These are phyloP conservation scores for Masnerella sp. DNA, from an alignment of 2,888 invertebrate genomes.

Conservation along the genomic window DNA sequence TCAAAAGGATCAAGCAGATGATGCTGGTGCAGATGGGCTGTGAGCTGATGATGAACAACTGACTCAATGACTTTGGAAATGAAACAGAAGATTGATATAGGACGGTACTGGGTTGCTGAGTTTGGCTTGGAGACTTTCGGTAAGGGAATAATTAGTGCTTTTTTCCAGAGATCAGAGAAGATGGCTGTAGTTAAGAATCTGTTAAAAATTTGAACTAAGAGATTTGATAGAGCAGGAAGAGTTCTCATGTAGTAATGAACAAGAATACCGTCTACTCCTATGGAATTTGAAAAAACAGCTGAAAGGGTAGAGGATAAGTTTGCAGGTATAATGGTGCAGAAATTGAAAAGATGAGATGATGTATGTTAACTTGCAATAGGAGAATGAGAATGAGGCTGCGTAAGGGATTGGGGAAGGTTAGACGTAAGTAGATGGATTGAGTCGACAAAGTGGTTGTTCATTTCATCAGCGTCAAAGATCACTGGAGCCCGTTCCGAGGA, in stretches of 20 bases:
- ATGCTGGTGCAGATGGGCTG: background rate
- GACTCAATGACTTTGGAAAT: background rate
- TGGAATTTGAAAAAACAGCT: background rate
- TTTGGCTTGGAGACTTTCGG: background rate
- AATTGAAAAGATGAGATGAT: no score
- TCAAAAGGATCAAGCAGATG: background rate
- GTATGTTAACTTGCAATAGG: no score
- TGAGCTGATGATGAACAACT: background rate
- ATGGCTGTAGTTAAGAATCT: background rate
- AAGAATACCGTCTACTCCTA: background rate
- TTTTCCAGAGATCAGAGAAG: background rate
- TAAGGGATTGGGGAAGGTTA: no score
- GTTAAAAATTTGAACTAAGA: background rate
- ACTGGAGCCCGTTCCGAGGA: background rate
- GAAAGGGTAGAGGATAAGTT: no score
- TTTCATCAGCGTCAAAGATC: background rate
- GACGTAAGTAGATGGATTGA: background rate
- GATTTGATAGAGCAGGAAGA: background rate
- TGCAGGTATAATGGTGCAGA: no score
- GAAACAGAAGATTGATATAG: background rate
- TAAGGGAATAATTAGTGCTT: background rate
- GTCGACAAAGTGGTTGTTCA: background rate
- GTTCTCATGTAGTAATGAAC: background rate
- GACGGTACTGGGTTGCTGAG: background rate
- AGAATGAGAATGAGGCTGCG: no score